Conservation (phyloP, 2,113 vertebrate genomes). For the Marmota flaviventris region DNA sequence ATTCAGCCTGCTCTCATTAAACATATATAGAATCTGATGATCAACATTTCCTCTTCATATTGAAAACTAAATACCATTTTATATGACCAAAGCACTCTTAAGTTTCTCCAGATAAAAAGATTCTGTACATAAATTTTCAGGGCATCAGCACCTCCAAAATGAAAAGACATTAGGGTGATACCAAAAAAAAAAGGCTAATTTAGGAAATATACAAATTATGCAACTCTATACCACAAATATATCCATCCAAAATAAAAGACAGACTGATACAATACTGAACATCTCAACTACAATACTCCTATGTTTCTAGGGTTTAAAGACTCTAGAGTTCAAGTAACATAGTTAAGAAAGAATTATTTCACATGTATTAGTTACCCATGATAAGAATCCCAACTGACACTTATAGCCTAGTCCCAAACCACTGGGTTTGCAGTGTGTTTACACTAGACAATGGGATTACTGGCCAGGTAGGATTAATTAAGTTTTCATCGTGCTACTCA, state of each 20-base stretch:
- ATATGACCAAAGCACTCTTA: neutral
- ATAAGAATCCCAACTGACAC: neutral
- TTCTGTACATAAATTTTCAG: neutral
- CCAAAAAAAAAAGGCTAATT: neutral
- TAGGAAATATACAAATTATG: neutral
- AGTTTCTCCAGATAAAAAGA: neutral
- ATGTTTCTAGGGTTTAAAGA: neutral
- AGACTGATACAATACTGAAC: neutral
- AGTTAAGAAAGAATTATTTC: neutral
- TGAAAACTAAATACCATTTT: neutral
- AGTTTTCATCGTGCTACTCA: neutral
- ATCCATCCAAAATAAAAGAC: neutral
- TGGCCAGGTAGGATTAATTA: neutral
- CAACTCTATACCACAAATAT: neutral
- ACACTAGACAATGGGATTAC: neutral
- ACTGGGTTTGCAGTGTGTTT: neutral
- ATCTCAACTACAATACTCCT: neutral
- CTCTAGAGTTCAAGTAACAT: neutral
- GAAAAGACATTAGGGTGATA: neutral
- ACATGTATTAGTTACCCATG: neutral
- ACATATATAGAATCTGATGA: neutral
- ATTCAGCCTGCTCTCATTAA: constrained; percentile 26
- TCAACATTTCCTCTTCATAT: neutral
- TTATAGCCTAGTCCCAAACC: neutral
- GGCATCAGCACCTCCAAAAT: neutral